phyloP scores from a whole-genome alignment of 2,113 vertebrate genomes.

The Uria lomvia region DNA sequence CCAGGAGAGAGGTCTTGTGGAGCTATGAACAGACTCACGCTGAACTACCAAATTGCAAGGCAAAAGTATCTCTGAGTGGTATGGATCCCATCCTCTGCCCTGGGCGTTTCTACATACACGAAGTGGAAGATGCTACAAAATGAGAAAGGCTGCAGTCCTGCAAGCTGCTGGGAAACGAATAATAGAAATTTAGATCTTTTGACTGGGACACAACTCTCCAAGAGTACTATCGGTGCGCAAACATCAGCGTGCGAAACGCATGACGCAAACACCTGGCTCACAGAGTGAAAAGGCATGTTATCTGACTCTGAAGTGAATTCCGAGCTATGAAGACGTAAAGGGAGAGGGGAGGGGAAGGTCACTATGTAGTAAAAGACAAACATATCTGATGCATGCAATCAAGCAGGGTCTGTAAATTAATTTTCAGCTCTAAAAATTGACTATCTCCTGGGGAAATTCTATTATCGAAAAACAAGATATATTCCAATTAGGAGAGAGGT shows the following conservation, averaged over 20 bases:
- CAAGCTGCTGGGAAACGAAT: neutral
- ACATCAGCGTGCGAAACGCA: neutral
- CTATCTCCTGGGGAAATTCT: conserved; percentile 64
- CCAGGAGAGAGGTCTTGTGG: neutral
- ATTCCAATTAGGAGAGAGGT: conserved; percentile 61
- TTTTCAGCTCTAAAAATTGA: conserved; percentile 65
- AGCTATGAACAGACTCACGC: fast-evolving
- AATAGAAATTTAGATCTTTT: neutral
- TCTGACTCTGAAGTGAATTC: neutral
- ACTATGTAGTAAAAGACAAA: conserved; percentile 57
- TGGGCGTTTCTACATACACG: neutral
- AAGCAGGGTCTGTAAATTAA: conserved; percentile 50
- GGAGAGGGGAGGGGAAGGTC: conserved; percentile 50
- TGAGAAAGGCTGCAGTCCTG: neutral
- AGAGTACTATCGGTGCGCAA: fast-evolving
- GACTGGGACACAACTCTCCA: neutral
- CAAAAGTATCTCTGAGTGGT: neutral
- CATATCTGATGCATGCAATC: conserved; percentile 53
- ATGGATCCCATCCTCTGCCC: neutral
- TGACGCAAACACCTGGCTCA: neutral
- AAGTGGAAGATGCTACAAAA: neutral
- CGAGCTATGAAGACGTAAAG: conserved; percentile 18
- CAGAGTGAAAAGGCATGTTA: neutral
- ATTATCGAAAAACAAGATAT: conserved; percentile 69
- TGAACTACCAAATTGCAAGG: neutral